These are phyloP conservation scores for Corvus moneduloides DNA, from an alignment of 2,113 vertebrate genomes.

Conservation along the genomic window DNA sequence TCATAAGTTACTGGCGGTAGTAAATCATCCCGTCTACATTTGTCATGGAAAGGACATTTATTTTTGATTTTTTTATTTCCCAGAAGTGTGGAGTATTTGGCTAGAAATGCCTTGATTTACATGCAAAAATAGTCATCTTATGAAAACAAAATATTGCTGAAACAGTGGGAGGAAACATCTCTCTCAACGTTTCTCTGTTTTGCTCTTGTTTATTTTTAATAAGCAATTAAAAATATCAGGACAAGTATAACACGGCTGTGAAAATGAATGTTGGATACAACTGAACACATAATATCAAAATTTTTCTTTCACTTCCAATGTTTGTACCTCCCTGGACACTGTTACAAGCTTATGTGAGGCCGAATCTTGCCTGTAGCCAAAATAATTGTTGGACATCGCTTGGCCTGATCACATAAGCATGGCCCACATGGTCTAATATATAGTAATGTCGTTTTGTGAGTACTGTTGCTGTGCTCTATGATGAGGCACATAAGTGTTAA, in stretches of 20 bases:
- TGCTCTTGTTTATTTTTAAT: not conserved
- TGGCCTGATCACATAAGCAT: not conserved
- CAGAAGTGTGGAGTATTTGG: not conserved
- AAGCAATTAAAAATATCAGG: not conserved
- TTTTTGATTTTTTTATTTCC: not conserved
- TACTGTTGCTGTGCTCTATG: not conserved
- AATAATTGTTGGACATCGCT: not conserved
- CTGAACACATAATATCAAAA: not conserved
- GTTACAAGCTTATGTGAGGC: not conserved
- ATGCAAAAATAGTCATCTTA: not conserved
- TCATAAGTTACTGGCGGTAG: not conserved
- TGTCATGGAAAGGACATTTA: not conserved
- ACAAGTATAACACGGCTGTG: not conserved
- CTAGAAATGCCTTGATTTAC: not conserved
- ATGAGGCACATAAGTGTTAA: not conserved
- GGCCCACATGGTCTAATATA: not conserved
- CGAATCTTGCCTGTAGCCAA: not conserved
- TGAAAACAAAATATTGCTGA: not conserved
- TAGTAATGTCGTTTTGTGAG: not conserved
- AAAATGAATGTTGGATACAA: not conserved
- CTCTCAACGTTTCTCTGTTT: not conserved
- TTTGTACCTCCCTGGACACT: not conserved
- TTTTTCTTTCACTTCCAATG: not conserved
- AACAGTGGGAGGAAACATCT: not conserved
- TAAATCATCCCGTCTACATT: not conserved